Conservation (phyloP, 53 echinoderm and acorn worm genomes). For the Holothuria leucospilota region DNA sequence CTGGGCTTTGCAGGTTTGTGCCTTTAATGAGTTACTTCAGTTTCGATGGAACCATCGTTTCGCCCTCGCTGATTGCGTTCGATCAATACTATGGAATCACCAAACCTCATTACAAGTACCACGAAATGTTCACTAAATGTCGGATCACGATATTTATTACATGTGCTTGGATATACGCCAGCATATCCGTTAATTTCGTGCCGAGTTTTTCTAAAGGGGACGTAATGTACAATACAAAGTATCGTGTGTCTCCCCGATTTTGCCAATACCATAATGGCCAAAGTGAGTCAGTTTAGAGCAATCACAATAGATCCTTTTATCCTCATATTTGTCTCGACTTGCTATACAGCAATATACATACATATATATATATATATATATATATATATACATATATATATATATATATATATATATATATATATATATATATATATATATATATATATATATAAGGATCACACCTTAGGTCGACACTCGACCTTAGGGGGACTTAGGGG, state of each 20-base stretch:
- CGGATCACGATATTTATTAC: conserved; percentile 36
- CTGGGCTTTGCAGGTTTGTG: not conserved
- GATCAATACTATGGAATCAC: conserved; percentile 53
- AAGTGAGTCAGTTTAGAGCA: conserved; percentile 15
- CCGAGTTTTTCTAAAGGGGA: not conserved
- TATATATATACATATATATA: no score
- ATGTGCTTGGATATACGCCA: conserved; percentile 51
- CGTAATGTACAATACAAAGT: conserved; percentile 30
- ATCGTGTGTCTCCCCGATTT: conserved; percentile 54
- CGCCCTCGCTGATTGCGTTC: conserved; percentile 57
- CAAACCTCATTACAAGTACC: conserved; percentile 50
- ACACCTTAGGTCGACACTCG: no score
- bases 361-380: no score
- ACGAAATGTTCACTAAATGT: conserved; percentile 47
- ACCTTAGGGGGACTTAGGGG: no score
- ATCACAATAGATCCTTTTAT: conserved; percentile 16
- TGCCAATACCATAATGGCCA: not conserved
- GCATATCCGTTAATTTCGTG: not conserved
- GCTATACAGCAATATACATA: conserved; percentile 47
- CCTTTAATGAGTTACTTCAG: conserved; percentile 31
- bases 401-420: no score
- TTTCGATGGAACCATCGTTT: conserved; percentile 40
- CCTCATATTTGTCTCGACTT: not conserved
- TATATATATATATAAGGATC: no score
- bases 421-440: no score